A percentile compares a stretch with the other conserved stretches of the same genome.
phyloP scores from a whole-genome alignment of 1,140 invertebrate species.

The Drosophila dunni region DNA sequence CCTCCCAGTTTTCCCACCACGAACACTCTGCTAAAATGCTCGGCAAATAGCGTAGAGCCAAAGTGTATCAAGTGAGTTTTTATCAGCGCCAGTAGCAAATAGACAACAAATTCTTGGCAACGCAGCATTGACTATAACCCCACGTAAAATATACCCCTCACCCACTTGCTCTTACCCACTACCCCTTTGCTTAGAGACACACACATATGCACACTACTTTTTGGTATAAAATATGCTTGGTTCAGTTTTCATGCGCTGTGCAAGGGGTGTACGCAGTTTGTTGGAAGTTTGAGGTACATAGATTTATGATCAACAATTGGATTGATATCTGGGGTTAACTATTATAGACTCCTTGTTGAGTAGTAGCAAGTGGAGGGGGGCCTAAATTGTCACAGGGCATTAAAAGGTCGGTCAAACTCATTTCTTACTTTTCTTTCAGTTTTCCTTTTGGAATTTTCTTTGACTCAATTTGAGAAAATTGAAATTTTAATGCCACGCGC shows the following conservation, averaged over 20 bases:
- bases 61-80: conserved; percentile 79
- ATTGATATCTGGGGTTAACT: too few relatives aligned
- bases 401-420: too few relatives aligned
- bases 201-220: conserved; percentile 21
- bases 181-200: background rate
- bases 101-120: conserved; percentile 76
- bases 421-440: background rate
- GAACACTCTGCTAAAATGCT: conserved; percentile 22
- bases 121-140: conserved; percentile 36
- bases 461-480: conserved; percentile 58
- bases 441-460: conserved; percentile 27
- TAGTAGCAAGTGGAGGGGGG: too few relatives aligned
- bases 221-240: conserved; percentile 35
- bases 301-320: too few relatives aligned
- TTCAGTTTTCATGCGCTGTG: background rate
- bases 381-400: too few relatives aligned
- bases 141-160: too few relatives aligned
- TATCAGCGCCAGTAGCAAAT: conserved; percentile 75
- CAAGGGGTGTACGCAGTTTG: too few relatives aligned
- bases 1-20: background rate
- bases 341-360: too few relatives aligned
- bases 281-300: too few relatives aligned
- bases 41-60: conserved; percentile 59
- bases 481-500: conserved; percentile 60
- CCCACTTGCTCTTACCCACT: background rate